These are phyloP conservation scores for Noturus placidus DNA, from an alignment of 2,113 vertebrate species.

Conservation along the genomic window DNA sequence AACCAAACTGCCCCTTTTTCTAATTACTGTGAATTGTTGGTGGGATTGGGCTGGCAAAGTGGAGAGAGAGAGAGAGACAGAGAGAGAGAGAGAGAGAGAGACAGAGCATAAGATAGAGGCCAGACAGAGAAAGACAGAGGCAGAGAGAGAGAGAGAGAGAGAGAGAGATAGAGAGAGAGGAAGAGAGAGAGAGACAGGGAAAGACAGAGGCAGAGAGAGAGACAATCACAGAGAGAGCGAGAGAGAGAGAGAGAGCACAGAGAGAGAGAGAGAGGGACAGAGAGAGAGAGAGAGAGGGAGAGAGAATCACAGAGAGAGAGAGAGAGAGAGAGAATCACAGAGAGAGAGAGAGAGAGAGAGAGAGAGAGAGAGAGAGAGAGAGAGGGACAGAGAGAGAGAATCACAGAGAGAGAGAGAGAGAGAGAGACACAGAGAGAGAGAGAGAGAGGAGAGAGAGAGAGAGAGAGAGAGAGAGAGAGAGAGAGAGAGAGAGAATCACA, in stretches of 20 bases:
- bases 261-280: neutral
- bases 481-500: neutral
- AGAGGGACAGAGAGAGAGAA: neutral
- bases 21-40: constrained; percentile 1
- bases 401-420: neutral
- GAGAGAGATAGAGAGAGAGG: no score
- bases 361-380: neutral
- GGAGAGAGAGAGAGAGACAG: neutral
- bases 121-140: no score
- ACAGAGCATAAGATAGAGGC: no score
- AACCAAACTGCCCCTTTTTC: constrained; percentile 4
- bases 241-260: neutral
- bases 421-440: neutral
- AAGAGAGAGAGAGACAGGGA: no score
- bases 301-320: no score
- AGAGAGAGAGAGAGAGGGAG: no score
- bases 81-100: neutral
- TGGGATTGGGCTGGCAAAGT: neutral
- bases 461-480: neutral
- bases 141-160: neutral
- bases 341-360: neutral
- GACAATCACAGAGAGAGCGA: neutral
- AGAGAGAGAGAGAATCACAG: neutral
- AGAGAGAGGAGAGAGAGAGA: neutral
- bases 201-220: neutral